Evolutionary conservation across 2,797 vertebrate genomes (phyloP).

Genomic region (Artibeus jamaicensis): DNA sequence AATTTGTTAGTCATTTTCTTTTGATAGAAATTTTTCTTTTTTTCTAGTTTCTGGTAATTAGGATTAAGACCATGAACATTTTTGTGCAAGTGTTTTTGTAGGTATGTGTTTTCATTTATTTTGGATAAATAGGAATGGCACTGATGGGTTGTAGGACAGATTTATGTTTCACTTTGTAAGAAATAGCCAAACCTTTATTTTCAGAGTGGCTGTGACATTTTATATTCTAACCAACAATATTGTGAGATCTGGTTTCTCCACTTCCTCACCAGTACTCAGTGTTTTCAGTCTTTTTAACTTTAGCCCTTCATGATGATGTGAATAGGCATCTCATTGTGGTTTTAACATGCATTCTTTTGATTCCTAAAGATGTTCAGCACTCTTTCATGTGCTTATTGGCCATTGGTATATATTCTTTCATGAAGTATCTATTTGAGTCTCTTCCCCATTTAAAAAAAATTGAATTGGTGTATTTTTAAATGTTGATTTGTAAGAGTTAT

Average conservation of each 20-base stretch:
- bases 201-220: neutral
- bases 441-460: neutral
- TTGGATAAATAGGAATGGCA: neutral
- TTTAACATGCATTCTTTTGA: neutral
- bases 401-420: neutral
- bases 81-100: neutral
- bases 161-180: slow-evolving; percentile 18
- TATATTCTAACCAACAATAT: neutral
- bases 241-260: neutral
- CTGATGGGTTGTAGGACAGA: neutral
- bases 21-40: neutral
- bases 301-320: neutral
- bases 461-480: neutral
- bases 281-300: neutral
- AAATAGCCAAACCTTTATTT: neutral
- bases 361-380: neutral
- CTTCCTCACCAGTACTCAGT: neutral
- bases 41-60: neutral
- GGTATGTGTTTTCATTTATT: neutral
- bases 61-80: neutral
- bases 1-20: slow-evolving; percentile 4
- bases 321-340: neutral
- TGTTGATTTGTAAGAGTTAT: neutral
- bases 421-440: neutral
- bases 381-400: neutral